Conservation (phyloP, 37 sponge, comb jelly and placozoan species). For the Theonella swinhoei region DNA sequence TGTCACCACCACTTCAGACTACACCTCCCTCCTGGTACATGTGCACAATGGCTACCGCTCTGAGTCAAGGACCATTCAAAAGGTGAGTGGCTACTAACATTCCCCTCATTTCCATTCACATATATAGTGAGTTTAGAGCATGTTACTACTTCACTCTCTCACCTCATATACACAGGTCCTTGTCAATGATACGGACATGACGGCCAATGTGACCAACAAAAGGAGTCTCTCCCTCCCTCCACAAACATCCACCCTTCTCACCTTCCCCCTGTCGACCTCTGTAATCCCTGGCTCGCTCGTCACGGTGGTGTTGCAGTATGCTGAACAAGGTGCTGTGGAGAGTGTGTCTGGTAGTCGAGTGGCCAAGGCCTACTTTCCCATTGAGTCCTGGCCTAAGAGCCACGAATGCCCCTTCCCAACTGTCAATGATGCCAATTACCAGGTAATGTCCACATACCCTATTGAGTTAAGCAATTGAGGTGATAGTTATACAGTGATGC, state of each 20-base stretch:
- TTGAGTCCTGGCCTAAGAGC: constrained; percentile 67
- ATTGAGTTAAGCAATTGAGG: neutral
- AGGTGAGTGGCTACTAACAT: constrained; percentile 3
- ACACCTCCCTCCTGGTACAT: constrained; percentile 43
- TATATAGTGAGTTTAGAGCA: neutral
- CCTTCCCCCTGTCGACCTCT: constrained; percentile 27
- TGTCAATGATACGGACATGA: constrained; percentile 50
- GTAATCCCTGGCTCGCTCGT: constrained; percentile 33
- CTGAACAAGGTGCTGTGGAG: constrained; percentile 21
- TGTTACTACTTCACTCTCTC: too few relatives aligned
- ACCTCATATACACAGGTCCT: too few relatives aligned
- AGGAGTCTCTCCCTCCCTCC: constrained; percentile 45
- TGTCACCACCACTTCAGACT: constrained; percentile 43
- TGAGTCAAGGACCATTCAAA: constrained; percentile 22
- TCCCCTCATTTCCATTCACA: too few relatives aligned
- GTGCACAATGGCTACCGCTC: constrained; percentile 61
- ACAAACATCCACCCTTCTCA: constrained; percentile 34
- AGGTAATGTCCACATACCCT: constrained; percentile 7
- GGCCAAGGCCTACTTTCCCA: constrained; percentile 55
- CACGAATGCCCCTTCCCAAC: constrained; percentile 69
- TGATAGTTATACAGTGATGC: neutral
- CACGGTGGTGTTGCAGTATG: constrained; percentile 57
- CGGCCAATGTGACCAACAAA: constrained; percentile 37
- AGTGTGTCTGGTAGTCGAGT: constrained; percentile 52
- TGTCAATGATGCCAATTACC: constrained; percentile 57